Evolutionary conservation across 2,888 invertebrate species (phyloP).

Genomic region (Spicauda simplicius): DNA sequence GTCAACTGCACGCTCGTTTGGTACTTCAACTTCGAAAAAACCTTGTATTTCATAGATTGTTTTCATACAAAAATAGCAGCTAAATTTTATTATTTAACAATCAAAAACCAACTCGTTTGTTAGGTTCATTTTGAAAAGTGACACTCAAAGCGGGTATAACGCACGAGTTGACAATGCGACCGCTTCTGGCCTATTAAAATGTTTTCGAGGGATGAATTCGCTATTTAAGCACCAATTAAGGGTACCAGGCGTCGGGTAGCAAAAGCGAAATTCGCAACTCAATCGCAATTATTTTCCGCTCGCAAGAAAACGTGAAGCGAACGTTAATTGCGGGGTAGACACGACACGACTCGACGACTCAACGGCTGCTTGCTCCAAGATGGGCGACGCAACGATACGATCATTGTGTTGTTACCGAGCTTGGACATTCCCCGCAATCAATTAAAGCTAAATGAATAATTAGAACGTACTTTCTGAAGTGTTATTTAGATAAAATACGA

Average conservation of each 20-base stretch:
- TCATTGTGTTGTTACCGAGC: not conserved
- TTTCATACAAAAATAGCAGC: too few relatives aligned
- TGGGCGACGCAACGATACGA: not conserved
- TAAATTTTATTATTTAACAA: too few relatives aligned
- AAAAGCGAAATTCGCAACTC: conserved; percentile 69
- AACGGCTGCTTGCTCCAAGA: not conserved
- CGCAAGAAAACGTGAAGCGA: conserved; percentile 69
- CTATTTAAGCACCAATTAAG: conserved; percentile 75
- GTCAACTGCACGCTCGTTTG: too few relatives aligned
- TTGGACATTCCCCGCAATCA: not conserved
- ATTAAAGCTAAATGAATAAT: too few relatives aligned
- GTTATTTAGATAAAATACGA: too few relatives aligned
- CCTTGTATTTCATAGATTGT: too few relatives aligned
- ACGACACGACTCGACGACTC: conserved; percentile 42
- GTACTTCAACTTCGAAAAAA: too few relatives aligned
- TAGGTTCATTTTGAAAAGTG: conserved; percentile 3
- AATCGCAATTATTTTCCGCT: conserved; percentile 76
- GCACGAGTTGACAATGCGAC: conserved; percentile 25
- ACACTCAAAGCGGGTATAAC: conserved; percentile 10
- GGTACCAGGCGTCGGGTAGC: conserved; percentile 63
- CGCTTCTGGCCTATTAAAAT: conserved; percentile 47
- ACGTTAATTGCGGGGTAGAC: conserved; percentile 63
- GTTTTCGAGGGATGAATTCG: conserved; percentile 60
- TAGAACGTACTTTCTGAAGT: too few relatives aligned
- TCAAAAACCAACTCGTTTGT: too few relatives aligned